Evolutionary conservation across 2,113 vertebrate species (phyloP), one percentile per base, ranked within the genome.

Genomic region (Ciconia stormi): DNA sequence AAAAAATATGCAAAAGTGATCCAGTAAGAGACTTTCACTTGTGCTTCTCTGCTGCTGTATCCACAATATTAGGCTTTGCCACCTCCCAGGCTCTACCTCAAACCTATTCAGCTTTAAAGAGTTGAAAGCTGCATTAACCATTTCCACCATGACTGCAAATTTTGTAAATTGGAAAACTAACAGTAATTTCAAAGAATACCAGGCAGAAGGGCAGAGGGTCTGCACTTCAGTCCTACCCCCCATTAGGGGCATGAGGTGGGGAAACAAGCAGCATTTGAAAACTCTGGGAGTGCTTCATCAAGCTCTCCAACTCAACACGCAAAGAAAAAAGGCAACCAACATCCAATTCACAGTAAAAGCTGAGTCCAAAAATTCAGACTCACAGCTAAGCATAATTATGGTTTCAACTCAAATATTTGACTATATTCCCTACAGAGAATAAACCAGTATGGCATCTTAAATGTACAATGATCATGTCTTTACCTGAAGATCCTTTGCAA

Each of bases 101-200:
- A 85, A 77, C 14, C 34, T 46, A 16, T 40, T 4, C 18, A 73
- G 38, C 44, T 44, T 65, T 55, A 59, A 52, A 34, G 50, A 58
- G 11, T 0, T 50, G 4, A 27, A 67, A 84, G 47, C 14, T 55
- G 58, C 38, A n/a, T 79, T 40, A 55, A 72, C 19, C 18, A 44
- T 30, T 80, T 66, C 40, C 10, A 36, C 11, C 53, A 20, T 0
- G 0, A 73, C 13, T n/a, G 7, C 17, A 36, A 49, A 17, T 36
- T 66, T 2, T 87, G 47, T 26, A 27, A 79, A 42, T 0, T 27
- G 29, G 61, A 76, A 94, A 66, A 8, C 2, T 20, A 53, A 16
- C 4, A 47, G 40, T 16, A 38, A 52, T 36, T 70, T 38, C 16
- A 59, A 67, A 49, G 56, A 30, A 10, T 1, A 14, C 4, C 13